These are phyloP conservation scores for Hassar affinis DNA, from an alignment of 2,113 vertebrate species.

Conservation along the genomic window DNA sequence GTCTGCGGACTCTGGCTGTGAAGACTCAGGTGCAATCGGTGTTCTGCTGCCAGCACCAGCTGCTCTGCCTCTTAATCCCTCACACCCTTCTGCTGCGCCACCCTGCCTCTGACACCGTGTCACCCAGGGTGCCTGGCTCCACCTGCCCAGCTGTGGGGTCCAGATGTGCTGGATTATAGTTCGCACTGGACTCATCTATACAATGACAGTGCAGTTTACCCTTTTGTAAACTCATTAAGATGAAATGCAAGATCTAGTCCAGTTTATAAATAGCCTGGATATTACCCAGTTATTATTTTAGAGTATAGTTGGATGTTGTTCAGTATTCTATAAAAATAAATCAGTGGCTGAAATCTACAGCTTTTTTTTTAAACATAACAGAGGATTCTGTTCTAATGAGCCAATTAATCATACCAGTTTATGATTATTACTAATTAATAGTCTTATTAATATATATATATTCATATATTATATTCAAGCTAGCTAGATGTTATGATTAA, in stretches of 20 bases:
- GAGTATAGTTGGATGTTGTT: neutral
- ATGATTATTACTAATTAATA: no score
- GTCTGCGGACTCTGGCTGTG: constrained; percentile 41
- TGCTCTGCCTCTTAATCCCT: constrained; percentile 34
- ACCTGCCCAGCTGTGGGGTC: constrained; percentile 35
- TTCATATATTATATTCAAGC: no score
- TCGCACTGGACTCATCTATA: neutral
- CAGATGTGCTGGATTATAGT: constrained; percentile 21
- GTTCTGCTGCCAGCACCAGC: constrained; percentile 47
- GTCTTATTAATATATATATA: no score
- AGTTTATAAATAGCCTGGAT: constrained; percentile 4
- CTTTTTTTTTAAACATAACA: neutral
- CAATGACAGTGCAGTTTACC: constrained; percentile 24
- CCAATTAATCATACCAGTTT: neutral
- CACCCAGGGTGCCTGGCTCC: constrained; percentile 18
- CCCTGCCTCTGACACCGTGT: constrained; percentile 21
- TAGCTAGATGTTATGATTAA: neutral
- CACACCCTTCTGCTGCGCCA: constrained; percentile 10
- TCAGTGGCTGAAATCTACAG: neutral
- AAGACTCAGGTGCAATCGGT: constrained; percentile 67
- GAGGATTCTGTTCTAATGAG: neutral
- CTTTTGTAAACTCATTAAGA: constrained; percentile 11
- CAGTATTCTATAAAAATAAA: neutral
- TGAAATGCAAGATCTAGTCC: neutral
- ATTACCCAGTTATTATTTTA: constrained; percentile 2